Percentiles rank a stretch among this genome's conserved stretches.
These are phyloP conservation scores for Epinephelus coioides DNA, from an alignment of 2,797 vertebrate species.

Conservation along the genomic window DNA sequence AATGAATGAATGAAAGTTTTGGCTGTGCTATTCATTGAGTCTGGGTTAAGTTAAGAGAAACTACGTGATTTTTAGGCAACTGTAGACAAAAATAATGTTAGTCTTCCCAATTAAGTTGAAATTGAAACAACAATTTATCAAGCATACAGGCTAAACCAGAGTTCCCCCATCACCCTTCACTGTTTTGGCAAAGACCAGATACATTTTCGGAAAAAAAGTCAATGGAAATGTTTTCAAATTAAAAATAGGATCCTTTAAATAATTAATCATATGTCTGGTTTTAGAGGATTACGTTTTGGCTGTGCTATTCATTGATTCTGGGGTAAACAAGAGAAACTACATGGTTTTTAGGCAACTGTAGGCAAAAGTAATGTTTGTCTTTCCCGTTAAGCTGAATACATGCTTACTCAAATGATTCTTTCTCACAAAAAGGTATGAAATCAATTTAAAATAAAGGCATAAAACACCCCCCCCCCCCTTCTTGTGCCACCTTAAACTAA, in stretches of 20 bases:
- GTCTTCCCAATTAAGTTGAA: conserved; percentile 65
- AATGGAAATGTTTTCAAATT: too few species aligned
- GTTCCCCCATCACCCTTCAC: not conserved
- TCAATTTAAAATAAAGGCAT: conserved; percentile 36
- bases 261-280: conserved; percentile 5
- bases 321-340: conserved; percentile 18
- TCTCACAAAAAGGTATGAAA: not conserved
- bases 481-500: conserved; percentile 38
- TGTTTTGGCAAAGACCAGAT: conserved; percentile 42
- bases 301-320: conserved; percentile 49
- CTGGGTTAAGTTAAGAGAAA: conserved; percentile 17
- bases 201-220: not conserved
- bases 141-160: conserved; percentile 46
- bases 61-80: conserved; percentile 33
- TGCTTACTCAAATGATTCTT: conserved; percentile 40
- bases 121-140: conserved; percentile 58
- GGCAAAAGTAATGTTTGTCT: conserved; percentile 12
- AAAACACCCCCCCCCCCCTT: not conserved
- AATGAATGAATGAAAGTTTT: not conserved
- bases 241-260: conserved; percentile 4
- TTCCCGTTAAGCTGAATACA: conserved; percentile 23
- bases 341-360: conserved; percentile 36
- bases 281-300: not conserved
- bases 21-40: conserved; percentile 48
- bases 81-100: conserved; percentile 18